Conservation (phyloP, 1,140 invertebrate species). For the Ctenoplectra terminalis region DNA sequence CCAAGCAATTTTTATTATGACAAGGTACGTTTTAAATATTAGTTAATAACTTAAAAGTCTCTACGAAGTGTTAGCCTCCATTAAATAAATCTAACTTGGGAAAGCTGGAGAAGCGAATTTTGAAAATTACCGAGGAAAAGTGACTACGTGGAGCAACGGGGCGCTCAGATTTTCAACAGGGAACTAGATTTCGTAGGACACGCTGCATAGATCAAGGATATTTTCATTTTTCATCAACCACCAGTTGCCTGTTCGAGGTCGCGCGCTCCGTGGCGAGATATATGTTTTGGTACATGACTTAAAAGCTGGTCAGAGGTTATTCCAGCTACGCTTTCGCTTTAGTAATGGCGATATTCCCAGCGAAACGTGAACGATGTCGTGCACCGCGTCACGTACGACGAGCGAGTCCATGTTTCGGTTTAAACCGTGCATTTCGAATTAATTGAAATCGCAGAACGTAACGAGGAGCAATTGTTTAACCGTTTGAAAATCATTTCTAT, state of each 20-base stretch:
- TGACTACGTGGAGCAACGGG: background rate
- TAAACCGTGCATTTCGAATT: background rate
- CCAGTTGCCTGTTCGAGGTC: slow-evolving; percentile 51
- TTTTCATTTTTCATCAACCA: slow-evolving; percentile 54
- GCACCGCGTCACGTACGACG: too few relatives aligned
- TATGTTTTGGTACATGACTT: slow-evolving; percentile 30
- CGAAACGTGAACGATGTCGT: background rate
- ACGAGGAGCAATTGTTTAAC: background rate
- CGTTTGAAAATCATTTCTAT: background rate
- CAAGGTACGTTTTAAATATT: too few relatives aligned
- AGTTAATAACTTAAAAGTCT: background rate
- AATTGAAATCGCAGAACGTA: background rate
- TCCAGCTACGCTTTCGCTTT: slow-evolving; percentile 5
- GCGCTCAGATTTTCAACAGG: background rate
- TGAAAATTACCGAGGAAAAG: background rate
- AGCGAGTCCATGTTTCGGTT: background rate
- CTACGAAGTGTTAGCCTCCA: background rate
- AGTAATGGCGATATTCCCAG: background rate
- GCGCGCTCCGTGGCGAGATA: slow-evolving; percentile 3
- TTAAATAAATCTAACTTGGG: background rate
- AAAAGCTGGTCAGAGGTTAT: slow-evolving; percentile 39
- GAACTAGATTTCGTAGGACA: background rate
- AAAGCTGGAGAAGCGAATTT: background rate
- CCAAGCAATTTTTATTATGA: too few relatives aligned
- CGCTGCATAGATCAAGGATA: slow-evolving; percentile 15